A percentile compares a stretch with the other conserved stretches of the same genome.
Conservation (phyloP, 1,140 invertebrate species). For the Ganaspis sp. region DNA sequence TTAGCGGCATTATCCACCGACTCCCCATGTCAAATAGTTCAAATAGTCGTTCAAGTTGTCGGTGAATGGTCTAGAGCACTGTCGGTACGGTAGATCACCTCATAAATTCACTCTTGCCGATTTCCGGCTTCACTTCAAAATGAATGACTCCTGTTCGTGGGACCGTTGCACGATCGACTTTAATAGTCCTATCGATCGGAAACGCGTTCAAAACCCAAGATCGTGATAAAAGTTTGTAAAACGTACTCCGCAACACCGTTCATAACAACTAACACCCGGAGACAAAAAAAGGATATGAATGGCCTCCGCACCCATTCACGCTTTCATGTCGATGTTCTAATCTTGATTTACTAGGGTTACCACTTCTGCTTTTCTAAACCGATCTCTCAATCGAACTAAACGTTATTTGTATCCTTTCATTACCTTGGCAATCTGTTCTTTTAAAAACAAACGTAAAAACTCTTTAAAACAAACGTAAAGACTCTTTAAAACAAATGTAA, state of each 20-base stretch:
- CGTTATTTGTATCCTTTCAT: no score
- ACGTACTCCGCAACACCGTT: not conserved
- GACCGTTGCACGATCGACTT: constrained; percentile 36
- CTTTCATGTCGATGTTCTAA: constrained; percentile 7
- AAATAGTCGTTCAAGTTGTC: constrained; percentile 44
- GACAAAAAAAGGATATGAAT: constrained; percentile 19
- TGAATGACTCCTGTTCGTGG: constrained; percentile 36
- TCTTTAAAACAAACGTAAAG: no score
- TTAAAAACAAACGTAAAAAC: no score
- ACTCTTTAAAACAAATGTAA: no score
- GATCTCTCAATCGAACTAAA: constrained; percentile 36
- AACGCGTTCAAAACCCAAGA: constrained; percentile 30
- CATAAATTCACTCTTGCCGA: constrained; percentile 52
- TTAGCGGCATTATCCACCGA: constrained; percentile 58
- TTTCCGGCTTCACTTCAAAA: constrained; percentile 53
- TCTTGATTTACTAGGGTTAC: constrained; percentile 23
- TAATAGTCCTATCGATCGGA: constrained; percentile 40
- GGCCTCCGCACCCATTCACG: constrained; percentile 28
- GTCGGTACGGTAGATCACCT: constrained; percentile 32
- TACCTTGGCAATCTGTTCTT: no score
- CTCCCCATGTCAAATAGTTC: constrained; percentile 34
- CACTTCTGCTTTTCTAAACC: not conserved
- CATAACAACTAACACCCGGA: not conserved
- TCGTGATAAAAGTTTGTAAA: constrained; percentile 31
- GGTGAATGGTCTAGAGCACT: constrained; percentile 49